A percentile compares a stretch with the other conserved stretches of the same genome.
phyloP scores from a whole-genome alignment of 2,113 vertebrate species.

The Macrotus californicus region DNA sequence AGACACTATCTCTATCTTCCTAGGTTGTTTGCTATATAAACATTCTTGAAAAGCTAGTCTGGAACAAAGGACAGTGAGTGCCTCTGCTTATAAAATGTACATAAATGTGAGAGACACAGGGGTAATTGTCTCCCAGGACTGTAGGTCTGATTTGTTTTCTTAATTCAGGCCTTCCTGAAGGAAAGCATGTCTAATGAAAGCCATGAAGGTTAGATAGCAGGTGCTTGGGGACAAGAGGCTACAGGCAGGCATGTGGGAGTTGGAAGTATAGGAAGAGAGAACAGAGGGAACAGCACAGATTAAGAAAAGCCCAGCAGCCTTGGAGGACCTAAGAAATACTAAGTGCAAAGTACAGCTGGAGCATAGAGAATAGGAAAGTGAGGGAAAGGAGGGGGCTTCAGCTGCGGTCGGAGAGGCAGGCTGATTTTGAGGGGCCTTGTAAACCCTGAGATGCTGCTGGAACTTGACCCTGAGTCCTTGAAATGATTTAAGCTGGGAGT shows the following conservation, averaged over 20 bases:
- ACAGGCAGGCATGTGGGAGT: background rate
- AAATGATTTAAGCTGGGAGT: constrained; percentile 8
- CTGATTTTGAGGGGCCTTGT: background rate
- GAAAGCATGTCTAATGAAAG: background rate
- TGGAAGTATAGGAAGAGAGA: background rate
- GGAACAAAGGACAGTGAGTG: background rate
- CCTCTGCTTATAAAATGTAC: background rate
- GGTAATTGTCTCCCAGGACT: background rate
- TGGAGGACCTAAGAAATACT: background rate
- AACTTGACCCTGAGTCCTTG: constrained; percentile 53
- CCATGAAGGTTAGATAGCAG: background rate
- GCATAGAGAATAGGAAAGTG: background rate
- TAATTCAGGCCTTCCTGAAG: background rate
- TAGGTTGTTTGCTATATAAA: background rate
- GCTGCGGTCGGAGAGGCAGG: background rate
- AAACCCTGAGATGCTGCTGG: background rate
- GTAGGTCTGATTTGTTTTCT: background rate
- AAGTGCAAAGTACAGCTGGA: background rate
- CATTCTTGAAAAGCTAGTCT: background rate
- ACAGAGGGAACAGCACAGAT: background rate
- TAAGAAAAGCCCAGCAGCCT: background rate
- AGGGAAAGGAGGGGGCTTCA: background rate
- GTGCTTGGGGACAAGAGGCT: background rate
- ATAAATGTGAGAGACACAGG: background rate
- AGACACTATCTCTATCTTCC: background rate